A percentile compares a stretch with the other conserved stretches of the same genome.
These are phyloP conservation scores for Cyphomyrus plagiostoma DNA, from an alignment of 2,113 vertebrate species.

Conservation along the genomic window DNA sequence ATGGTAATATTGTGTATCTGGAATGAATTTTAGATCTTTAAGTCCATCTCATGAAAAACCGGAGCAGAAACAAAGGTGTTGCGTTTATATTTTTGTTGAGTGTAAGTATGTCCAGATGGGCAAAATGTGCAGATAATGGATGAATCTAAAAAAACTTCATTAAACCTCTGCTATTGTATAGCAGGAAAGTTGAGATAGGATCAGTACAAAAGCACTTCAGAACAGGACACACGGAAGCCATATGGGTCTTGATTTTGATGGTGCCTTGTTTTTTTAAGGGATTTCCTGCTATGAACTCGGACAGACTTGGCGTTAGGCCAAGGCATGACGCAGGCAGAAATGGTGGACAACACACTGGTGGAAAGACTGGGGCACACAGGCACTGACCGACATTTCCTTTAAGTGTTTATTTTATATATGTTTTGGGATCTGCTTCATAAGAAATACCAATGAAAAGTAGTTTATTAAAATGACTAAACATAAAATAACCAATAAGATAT, in stretches of 20 bases:
- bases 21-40: too few relatives aligned
- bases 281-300: not conserved
- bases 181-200: not conserved
- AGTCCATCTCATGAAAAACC: too few relatives aligned
- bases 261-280: not conserved
- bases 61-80: too few relatives aligned
- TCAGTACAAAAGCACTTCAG: not conserved
- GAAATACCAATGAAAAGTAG: not conserved
- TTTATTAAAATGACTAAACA: not conserved
- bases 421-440: not conserved
- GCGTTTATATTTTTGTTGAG: too few relatives aligned
- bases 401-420: not conserved
- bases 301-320: too few relatives aligned
- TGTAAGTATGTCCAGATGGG: not conserved
- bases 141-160: not conserved
- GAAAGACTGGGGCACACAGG: too few relatives aligned
- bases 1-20: too few relatives aligned
- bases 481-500: not conserved
- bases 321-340: too few relatives aligned
- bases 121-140: not conserved
- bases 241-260: not conserved
- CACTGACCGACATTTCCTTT: not conserved
- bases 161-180: not conserved
- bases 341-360: too few relatives aligned
- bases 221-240: not conserved